Percentiles rank a stretch among this genome's conserved stretches.
These are phyloP conservation scores for Tanytarsus gracilentus DNA, from an alignment of 2,888 invertebrate genomes.

Conservation along the genomic window DNA sequence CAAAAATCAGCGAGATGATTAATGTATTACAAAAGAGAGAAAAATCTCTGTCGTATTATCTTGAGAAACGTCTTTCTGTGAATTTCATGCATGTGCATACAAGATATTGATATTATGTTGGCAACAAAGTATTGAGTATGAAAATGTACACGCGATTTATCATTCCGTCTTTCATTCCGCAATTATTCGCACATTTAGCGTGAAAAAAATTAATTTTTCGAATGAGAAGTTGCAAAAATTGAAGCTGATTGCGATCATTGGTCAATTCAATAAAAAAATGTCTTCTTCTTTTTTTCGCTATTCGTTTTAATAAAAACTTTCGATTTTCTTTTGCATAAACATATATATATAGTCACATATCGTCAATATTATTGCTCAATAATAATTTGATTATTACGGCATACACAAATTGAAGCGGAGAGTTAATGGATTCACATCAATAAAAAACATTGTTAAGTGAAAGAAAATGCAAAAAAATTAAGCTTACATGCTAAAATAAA, in stretches of 20 bases:
- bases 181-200: neutral
- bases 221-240: neutral
- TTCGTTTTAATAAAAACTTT: neutral
- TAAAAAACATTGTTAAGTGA: neutral
- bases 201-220: neutral
- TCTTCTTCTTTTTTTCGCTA: neutral
- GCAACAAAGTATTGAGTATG: conserved; percentile 15
- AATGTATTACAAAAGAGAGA: too few species aligned
- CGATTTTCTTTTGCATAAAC: too few species aligned
- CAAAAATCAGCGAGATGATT: too few species aligned
- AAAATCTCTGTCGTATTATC: too few species aligned
- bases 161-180: neutral
- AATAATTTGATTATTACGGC: neutral
- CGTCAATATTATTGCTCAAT: neutral
- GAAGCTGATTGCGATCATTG: conserved; percentile 2
- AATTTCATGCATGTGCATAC: too few species aligned
- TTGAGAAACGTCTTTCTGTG: too few species aligned
- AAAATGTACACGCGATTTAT: neutral
- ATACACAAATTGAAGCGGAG: neutral
- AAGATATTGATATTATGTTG: neutral
- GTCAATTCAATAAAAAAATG: neutral
- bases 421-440: neutral
- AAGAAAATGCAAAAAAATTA: neutral
- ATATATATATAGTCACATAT: too few species aligned
- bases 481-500: neutral